phyloP scores from a whole-genome alignment of 2,113 vertebrate genomes.

The Saccopteryx bilineata region DNA sequence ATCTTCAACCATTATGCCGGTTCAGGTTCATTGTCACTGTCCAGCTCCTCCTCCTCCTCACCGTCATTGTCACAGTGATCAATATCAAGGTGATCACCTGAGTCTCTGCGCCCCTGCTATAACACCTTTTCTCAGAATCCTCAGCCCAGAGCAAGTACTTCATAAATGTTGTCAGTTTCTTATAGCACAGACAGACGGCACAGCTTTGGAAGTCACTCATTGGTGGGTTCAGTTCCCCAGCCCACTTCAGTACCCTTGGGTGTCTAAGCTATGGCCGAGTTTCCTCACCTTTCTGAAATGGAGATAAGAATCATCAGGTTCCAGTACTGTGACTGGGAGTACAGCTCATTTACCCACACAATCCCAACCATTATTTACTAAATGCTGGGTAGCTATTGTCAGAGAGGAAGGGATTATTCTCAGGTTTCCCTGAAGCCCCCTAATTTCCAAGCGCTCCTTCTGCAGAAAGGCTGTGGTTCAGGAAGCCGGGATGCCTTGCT shows the following conservation, averaged over 20 bases:
- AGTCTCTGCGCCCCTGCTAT: not conserved
- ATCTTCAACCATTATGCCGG: not conserved
- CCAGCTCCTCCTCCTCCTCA: not conserved
- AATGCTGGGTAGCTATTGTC: not conserved
- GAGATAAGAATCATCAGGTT: not conserved
- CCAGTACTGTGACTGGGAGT: not conserved
- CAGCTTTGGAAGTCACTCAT: not conserved
- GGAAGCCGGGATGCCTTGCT: not conserved
- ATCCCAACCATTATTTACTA: not conserved
- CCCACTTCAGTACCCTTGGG: not conserved
- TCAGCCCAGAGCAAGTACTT: not conserved
- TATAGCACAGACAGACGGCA: not conserved
- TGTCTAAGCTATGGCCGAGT: not conserved
- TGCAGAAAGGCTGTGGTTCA: not conserved
- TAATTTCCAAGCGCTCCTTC: not conserved
- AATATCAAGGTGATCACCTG: not conserved
- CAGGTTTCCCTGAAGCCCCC: not conserved
- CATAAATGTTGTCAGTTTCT: not conserved
- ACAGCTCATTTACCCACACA: not conserved
- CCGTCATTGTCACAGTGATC: not conserved
- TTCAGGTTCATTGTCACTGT: not conserved
- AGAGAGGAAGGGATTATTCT: not conserved
- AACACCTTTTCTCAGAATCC: not conserved
- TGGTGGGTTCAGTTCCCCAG: no score
- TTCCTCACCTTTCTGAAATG: not conserved